Base-by-base conservation (phyloP, 2,888 invertebrate species). In the Melipona bicolor region DNA sequence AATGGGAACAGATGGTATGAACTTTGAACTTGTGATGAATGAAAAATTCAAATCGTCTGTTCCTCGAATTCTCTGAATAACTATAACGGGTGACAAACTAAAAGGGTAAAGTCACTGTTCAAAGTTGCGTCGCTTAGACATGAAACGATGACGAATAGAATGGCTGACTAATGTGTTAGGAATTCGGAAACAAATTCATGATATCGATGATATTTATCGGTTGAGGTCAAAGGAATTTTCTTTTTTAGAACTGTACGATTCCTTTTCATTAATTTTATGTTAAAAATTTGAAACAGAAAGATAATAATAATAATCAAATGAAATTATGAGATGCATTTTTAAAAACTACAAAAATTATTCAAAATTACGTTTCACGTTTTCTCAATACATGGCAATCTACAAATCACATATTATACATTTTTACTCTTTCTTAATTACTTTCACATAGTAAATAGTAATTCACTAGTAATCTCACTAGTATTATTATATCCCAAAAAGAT, bases 1-100 rank as follows among this genome's bases (percentile, higher is more conserved):
- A 77, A 27, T 2, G 27, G 54, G 43, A 52, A 84, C 86, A 87
- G 72, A 87, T 87, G 87, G 84, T 36, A 21, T n/a, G 72, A 79
- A 79, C 56, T 74, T n/a, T 2, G 24, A 64, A 49, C 67, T 61
- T 75, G 79, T 74, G 62, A 3, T 13, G 83, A 83, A 84, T 76
- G 68, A 62, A 67, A 82, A 59, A 83, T 83, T 83, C 64, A 70
- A 73, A 82, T 77, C 62, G 24, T 21, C 24, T 27, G 19, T n/a
- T 2, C 50, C n/a, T n/a, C 1, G 36, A 32, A 9, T 3, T 21
- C 32, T 69, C 0, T 43, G 43, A 68, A 54, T 67, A 19, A 32
- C n/a, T n/a, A n/a, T 62, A 27, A 27, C 21, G 13, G 76, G 4
- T 27, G 32, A 71, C 4, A 21, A 71, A 50, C 13, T 27, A 24